Evolutionary conservation across 2,113 vertebrate species (phyloP).

Genomic region (Dendrocopos noguchii): DNA sequence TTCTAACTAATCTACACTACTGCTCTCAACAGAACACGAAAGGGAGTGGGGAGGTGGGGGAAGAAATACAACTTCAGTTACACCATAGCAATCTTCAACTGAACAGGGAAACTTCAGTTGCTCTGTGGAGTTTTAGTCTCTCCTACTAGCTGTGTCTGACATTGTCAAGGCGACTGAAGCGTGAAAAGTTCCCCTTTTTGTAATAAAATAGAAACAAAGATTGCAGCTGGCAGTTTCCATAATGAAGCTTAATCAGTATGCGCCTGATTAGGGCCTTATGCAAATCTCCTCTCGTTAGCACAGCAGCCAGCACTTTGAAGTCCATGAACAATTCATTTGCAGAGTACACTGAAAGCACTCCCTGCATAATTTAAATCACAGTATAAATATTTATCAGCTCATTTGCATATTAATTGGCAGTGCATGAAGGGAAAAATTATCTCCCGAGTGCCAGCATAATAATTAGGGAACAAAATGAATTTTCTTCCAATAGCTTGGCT

Average conservation of each 20-base stretch:
- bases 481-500: conserved; percentile 83
- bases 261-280: conserved; percentile 99
- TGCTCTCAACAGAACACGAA: conserved; percentile 61
- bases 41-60: conserved; percentile 69
- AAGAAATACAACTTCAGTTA: conserved; percentile 78
- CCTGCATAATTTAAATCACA: conserved; percentile 96
- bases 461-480: conserved; percentile 93
- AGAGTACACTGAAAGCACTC: conserved; percentile 95
- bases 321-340: conserved; percentile 98
- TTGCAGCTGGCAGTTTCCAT: conserved; percentile 98
- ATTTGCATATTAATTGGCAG: conserved; percentile 99
- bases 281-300: conserved; percentile 99
- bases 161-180: conserved; percentile 95
- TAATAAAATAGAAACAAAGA: conserved; percentile 99
- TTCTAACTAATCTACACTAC: conserved; percentile 76
- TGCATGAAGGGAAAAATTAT: conserved; percentile 89
- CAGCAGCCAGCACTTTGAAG: conserved; percentile 98
- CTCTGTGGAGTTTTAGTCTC: conserved; percentile 83
- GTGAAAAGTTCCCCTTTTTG: conserved; percentile 94
- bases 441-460: conserved; percentile 86
- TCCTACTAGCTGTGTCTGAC: conserved; percentile 84
- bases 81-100: conserved; percentile 82
- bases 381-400: conserved; percentile 99
- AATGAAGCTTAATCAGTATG: conserved; percentile 99
- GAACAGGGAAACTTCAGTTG: conserved; percentile 84